phyloP scores from a whole-genome alignment of 1,140 invertebrate species.

The Atta cephalotes region DNA sequence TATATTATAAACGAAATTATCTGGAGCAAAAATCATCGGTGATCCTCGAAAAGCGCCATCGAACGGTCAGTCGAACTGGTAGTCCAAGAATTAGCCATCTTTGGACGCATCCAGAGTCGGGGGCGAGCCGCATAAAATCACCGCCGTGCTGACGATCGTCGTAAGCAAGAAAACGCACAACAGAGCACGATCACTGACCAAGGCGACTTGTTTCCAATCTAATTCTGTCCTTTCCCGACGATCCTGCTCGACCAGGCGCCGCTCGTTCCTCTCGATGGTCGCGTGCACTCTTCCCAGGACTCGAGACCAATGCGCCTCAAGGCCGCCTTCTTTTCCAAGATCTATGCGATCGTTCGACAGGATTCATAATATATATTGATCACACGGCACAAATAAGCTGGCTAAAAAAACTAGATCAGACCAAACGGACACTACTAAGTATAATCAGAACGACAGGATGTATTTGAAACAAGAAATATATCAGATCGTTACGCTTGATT shows the following conservation, averaged over 20 bases:
- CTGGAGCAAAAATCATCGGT: not conserved
- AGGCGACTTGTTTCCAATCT: slow-evolving; percentile 93
- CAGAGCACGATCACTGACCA: slow-evolving; percentile 90
- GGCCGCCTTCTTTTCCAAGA: slow-evolving; percentile 83
- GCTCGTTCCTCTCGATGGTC: slow-evolving; percentile 91
- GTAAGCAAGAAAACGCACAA: slow-evolving; percentile 90
- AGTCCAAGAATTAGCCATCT: slow-evolving; percentile 58
- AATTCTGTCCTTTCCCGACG: slow-evolving; percentile 89
- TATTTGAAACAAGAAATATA: not conserved
- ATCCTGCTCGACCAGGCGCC: slow-evolving; percentile 89
- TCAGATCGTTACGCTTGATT: not conserved
- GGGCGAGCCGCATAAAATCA: slow-evolving; percentile 88
- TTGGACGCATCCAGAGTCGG: slow-evolving; percentile 65
- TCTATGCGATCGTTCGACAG: slow-evolving; percentile 58
- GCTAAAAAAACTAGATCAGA: slow-evolving; percentile 2
- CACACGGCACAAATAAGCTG: not conserved
- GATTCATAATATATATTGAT: slow-evolving; percentile 22
- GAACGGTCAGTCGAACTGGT: not conserved
- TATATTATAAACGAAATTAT: slow-evolving; percentile 9
- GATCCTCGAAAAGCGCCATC: not conserved
- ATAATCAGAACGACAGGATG: not conserved
- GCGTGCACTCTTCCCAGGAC: slow-evolving; percentile 90
- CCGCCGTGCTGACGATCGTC: slow-evolving; percentile 88
- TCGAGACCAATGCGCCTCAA: slow-evolving; percentile 88
- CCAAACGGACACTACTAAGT: not conserved